phyloP scores from a whole-genome alignment of 2,113 vertebrate species.

The Odobenus rosmarus region DNA sequence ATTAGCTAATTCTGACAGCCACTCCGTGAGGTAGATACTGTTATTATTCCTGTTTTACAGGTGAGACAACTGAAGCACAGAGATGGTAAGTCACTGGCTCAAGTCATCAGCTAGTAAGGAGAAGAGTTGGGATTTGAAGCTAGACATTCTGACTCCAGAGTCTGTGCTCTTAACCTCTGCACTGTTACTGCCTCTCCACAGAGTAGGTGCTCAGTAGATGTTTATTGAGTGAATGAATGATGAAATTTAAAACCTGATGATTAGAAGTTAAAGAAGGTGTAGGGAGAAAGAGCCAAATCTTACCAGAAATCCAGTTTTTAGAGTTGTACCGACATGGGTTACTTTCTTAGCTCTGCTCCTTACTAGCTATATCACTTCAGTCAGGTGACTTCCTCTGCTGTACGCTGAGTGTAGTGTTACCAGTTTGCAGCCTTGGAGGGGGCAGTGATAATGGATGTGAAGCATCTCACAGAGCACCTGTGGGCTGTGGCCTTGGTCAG shows the following conservation, averaged over 20 bases:
- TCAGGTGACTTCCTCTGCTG: not conserved
- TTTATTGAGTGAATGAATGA: not conserved
- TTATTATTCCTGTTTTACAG: conserved; percentile 15
- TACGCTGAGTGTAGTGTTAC: not conserved
- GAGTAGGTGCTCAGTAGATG: not conserved
- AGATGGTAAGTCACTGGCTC: not conserved
- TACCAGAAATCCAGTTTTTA: conserved; percentile 21
- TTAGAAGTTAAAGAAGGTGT: not conserved
- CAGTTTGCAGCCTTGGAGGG: not conserved
- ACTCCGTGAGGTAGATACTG: not conserved
- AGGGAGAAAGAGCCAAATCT: not conserved
- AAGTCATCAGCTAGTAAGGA: not conserved
- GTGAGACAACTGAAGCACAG: conserved; percentile 24
- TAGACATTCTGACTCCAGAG: not conserved
- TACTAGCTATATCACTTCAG: not conserved
- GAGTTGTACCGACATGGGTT: not conserved
- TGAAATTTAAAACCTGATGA: not conserved
- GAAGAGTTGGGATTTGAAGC: conserved; percentile 37
- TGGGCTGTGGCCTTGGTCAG: not conserved
- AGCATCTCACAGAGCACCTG: not conserved
- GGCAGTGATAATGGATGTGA: not conserved
- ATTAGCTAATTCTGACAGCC: not conserved
- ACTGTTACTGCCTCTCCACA: not conserved
- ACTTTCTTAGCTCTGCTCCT: conserved; percentile 1
- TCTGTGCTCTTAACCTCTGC: not conserved